Evolutionary conservation across 2,113 vertebrate genomes (phyloP), one percentile per base, ranked within the genome.

Genomic region (Heterochromis multidens): DNA sequence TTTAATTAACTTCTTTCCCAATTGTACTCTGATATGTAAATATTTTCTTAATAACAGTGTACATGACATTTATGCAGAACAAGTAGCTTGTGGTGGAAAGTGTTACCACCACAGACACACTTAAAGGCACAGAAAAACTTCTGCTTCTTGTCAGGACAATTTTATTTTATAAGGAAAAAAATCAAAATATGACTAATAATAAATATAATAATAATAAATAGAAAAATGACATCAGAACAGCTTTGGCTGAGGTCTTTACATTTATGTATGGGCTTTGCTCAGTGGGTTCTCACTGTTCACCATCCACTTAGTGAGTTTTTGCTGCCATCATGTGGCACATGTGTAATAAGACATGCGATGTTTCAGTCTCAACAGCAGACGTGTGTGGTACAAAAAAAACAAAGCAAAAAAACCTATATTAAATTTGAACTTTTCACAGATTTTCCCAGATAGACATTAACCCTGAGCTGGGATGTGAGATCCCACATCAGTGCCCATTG

Each of bases 261-360:
- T 29, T 54, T 61, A 16, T 40, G 5, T 52, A 13, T 21, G 49
- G 3, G 52, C 52, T 21, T 54, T n/a, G 27, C 7, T 61, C 65
- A 33, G 0, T 33, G 21, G 13, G 6, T 23, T 57, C 17, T 77
- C n/a, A 3, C 1, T 10, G 72, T 21, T 4, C 1, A 25, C 12
- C 78, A 43, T 31, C 17, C 40, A 17, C n/a, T 77, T 9, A 11
- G 27, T 43, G n/a, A 63, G n/a, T 23, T 74, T 79, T 80, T 93
- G 90, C 92, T 92, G 90, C 93, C 93, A 89, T 81, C 93, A 84
- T 81, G 35, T 91, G 93, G 87, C 35, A 10, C 3, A 16, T 63
- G n/a, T 62, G 29, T 8, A 62, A 79, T 6, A 80, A 13, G 21
- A 65, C 14, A 3, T 3, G 6, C 25, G 17, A 60, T 27, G n/a